phyloP scores from a whole-genome alignment of 2,113 vertebrate genomes.

The Furnarius figulus region DNA sequence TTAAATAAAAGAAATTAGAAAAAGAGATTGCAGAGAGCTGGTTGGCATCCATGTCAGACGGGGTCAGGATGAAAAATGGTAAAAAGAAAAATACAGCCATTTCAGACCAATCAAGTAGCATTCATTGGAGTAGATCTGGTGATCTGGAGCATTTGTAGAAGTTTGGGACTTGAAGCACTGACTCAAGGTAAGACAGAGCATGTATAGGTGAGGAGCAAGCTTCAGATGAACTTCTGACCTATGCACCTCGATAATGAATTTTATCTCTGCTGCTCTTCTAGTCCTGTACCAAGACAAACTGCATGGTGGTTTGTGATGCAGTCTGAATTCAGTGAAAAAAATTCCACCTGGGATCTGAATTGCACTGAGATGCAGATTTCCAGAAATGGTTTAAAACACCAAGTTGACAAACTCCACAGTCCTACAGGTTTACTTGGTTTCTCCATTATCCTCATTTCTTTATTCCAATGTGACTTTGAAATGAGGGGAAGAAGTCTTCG shows the following conservation, averaged over 20 bases:
- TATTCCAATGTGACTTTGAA: constrained; percentile 50
- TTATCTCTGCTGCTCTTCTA: not conserved
- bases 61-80: not conserved
- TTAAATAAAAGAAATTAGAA: constrained; percentile 9
- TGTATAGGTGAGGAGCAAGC: not conserved
- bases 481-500: constrained; percentile 65
- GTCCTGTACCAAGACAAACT: not conserved
- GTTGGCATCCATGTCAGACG: not conserved
- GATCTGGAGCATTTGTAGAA: constrained; percentile 38
- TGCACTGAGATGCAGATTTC: constrained; percentile 44
- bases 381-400: constrained; percentile 24
- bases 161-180: constrained; percentile 18
- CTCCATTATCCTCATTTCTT: constrained; percentile 44
- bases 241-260: not conserved
- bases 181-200: constrained; percentile 24
- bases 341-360: constrained; percentile 23
- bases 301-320: not conserved
- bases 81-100: not conserved
- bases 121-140: constrained; percentile 18
- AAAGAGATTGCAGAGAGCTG: not conserved
- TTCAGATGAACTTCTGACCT: constrained; percentile 25
- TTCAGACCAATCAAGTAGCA: not conserved
- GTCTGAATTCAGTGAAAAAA: constrained; percentile 10
- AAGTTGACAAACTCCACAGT: constrained; percentile 27
- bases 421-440: constrained; percentile 41